Base-by-base conservation (phyloP, 2,888 invertebrate genomes). In the Eupithecia abbreviata region DNA sequence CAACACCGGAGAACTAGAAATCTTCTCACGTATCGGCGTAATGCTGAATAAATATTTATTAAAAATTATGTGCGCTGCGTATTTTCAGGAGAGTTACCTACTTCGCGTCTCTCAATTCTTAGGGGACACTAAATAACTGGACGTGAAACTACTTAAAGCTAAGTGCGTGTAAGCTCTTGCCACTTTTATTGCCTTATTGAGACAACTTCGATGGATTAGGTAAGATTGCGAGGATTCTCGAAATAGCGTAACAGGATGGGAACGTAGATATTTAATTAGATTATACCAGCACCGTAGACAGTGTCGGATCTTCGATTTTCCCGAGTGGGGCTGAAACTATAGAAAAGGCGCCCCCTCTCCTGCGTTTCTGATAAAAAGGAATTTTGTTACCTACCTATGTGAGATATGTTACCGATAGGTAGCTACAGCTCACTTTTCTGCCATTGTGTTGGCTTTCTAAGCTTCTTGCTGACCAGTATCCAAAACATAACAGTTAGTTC, bases 1-100 rank as follows among this genome's bases (percentile, higher is more conserved):
- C 73, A 72, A 75, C 79, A 55, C 65, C 62, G 73, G 68, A 72
- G 49, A 74, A 62, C 76, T 67, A 74, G 71, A 75, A 88, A 87
- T 89, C 88, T 84, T 83, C 86, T 84, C 85, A 86, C 86, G 86
- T 86, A 86, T 85, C 84, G 84, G 85, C 85, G 85, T 88, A 88
- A 88, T 89, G 84, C 86, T 87, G 87, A 90, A 93, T 92, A 91
- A 92, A 93, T 92, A 92, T 92, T 90, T 92, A 93, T 92, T 92
- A 91, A 91, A 90, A 90, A 92, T 91, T 91, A 91, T 89, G 84
- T 85, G 86, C 84, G 73, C 71, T 74, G 71, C 72, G 79, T 78
- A 78, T 76, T 72, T 75, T 77, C 75, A 76, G 73, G 68, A 43
- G 68, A 43, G n/a, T 18, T 45, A 42, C 58, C 30, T 73, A 18